Percentiles rank a stretch among this genome's conserved stretches.
Conservation (phyloP, 2,888 invertebrate genomes). For the Cenopis cana region DNA sequence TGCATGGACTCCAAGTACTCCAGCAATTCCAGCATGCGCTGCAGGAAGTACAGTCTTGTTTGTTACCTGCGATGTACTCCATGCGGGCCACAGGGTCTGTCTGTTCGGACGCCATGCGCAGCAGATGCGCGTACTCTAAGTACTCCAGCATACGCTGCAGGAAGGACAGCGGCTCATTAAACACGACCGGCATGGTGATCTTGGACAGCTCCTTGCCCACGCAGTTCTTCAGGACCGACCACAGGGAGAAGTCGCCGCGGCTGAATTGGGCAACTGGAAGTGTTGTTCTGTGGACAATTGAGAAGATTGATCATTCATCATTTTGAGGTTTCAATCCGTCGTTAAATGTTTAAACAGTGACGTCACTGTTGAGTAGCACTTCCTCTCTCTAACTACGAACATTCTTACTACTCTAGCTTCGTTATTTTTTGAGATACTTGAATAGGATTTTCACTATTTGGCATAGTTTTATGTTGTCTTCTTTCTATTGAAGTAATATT, state of each 20-base stretch:
- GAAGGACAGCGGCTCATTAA: constrained; percentile 98
- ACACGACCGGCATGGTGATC: constrained; percentile 98
- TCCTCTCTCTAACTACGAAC: too few species aligned
- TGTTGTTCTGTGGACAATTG: constrained; percentile 82
- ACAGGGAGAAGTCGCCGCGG: constrained; percentile 93
- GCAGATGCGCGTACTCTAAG: constrained; percentile 92
- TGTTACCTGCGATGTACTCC: constrained; percentile 88
- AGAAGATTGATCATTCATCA: background rate
- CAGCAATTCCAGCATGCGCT: constrained; percentile 96
- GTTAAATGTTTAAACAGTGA: too few species aligned
- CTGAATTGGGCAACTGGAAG: constrained; percentile 90
- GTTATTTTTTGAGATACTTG: too few species aligned
- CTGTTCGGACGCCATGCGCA: constrained; percentile 91
- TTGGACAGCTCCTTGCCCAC: constrained; percentile 97
- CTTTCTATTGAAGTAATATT: too few species aligned
- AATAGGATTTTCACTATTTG: too few species aligned
- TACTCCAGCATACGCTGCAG: constrained; percentile 97
- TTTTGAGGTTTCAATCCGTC: too few species aligned
- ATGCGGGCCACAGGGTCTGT: constrained; percentile 93
- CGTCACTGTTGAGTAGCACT: too few species aligned
- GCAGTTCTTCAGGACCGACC: constrained; percentile 96
- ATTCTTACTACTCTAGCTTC: too few species aligned
- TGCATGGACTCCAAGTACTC: constrained; percentile 97
- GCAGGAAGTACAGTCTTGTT: constrained; percentile 72
- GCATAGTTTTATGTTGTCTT: too few species aligned